phyloP scores from a whole-genome alignment of 2,797 vertebrate species.

The Acrossocheilus wenchowensis region DNA sequence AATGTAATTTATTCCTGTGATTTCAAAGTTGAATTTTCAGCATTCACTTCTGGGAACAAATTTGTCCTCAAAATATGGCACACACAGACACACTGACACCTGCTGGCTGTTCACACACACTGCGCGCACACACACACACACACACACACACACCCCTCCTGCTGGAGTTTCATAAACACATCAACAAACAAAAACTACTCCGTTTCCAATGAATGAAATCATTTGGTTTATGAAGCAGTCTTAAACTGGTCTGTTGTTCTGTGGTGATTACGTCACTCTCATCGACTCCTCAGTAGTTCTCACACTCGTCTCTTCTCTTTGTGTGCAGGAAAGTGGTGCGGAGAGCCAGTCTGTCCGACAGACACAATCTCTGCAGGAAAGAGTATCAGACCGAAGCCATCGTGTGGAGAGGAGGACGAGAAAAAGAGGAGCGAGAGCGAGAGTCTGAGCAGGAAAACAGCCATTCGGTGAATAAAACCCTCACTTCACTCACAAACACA shows the following conservation, averaged over 20 bases:
- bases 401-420: slow-evolving; percentile 89
- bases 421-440: slow-evolving; percentile 84
- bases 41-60: neutral
- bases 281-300: too few species aligned
- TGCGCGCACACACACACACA: too few species aligned
- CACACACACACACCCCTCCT: neutral
- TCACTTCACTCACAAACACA: neutral
- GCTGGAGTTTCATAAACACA: neutral
- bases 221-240: too few species aligned
- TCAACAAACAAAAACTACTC: neutral
- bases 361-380: slow-evolving; percentile 94
- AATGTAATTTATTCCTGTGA: too few species aligned
- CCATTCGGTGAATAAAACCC: slow-evolving; percentile 74
- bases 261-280: too few species aligned
- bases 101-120: neutral
- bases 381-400: slow-evolving; percentile 98
- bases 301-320: neutral
- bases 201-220: too few species aligned
- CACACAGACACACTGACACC: neutral
- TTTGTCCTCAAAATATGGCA: neutral
- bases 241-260: too few species aligned
- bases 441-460: slow-evolving; percentile 88
- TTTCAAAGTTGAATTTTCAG: too few species aligned
- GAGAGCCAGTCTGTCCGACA: slow-evolving; percentile 92
- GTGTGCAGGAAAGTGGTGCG: slow-evolving; percentile 92